Evolutionary conservation across 2,113 vertebrate species (phyloP), one percentile per base, ranked within the genome.

Genomic region (Numenius arquata): DNA sequence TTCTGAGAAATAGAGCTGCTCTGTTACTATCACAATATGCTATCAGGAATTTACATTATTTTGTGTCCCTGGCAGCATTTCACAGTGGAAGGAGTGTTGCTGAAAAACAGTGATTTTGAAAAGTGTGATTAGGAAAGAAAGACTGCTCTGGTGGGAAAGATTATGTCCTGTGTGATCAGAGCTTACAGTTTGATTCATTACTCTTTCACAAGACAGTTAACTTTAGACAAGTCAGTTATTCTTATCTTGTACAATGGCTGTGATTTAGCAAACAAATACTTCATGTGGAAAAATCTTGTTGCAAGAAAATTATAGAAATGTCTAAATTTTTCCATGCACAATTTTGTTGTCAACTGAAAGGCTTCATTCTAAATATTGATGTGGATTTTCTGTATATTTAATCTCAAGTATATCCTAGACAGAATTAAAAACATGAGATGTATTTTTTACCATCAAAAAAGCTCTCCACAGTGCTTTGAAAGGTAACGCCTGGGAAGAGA

Each of bases 131-230:
- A 92, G 68, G 76, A 81, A 92, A 93, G 67, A 88, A 93, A 74
- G 82, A 71, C 56, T 95, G 61, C 65, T 68, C 56, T 95, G 86
- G 65, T 85, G 66, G 87, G 89, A 94, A 91, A 82, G 86, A 94
- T 94, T 92, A 75, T 91, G 73, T 87, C 82, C 73, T 74, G 15
- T 81, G 59, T 86, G 83, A 92, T 95, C 91, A 92, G 95, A 90
- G 72, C 43, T 90, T 88, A 59, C 50, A 79, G n/a, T 78, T 81
- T 96, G 77, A 91, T 89, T 91, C 84, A 93, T 91, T 94, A 72
- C 43, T 81, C 77, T 90, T 95, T 92, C 86, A 91, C 68, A 76
- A 87, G 62, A 78, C 62, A 45, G 73, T 78, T 93, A 76, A 89
- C 63, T 89, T 89, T 29, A 79, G 74, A 89, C 66, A 88, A 83